Conservation (phyloP, 2,113 vertebrate species). For the Cryptoleucopteryx plumbea region DNA sequence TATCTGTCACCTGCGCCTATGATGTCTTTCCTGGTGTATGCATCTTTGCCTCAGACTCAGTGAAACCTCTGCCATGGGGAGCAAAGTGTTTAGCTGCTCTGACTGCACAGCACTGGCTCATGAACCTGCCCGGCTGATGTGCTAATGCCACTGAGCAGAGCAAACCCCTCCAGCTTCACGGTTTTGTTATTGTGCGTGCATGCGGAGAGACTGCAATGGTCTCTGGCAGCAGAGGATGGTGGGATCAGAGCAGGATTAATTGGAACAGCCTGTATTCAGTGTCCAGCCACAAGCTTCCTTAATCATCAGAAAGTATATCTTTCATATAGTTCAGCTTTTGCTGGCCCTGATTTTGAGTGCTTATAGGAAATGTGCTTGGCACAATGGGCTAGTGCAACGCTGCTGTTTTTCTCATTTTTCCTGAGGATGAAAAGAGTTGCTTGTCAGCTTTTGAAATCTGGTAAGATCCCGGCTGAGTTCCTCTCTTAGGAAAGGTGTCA, state of each 20-base stretch:
- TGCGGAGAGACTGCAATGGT: background rate
- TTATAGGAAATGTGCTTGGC: background rate
- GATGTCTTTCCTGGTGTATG: background rate
- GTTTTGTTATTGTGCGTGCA: background rate
- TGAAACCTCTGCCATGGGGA: background rate
- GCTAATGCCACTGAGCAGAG: background rate
- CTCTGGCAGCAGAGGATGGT: background rate
- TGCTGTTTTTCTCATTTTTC: background rate
- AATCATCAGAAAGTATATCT: background rate
- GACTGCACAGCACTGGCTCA: background rate
- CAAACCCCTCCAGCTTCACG: background rate
- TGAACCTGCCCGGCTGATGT: background rate
- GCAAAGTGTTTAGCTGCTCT: background rate
- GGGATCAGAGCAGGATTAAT: background rate
- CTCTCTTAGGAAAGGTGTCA: background rate
- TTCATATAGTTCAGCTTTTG: background rate
- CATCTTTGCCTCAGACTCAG: background rate
- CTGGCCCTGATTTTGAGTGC: background rate
- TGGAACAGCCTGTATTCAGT: background rate
- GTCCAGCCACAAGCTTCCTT: background rate
- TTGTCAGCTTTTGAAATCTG: background rate
- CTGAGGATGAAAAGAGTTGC: background rate
- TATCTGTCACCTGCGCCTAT: background rate
- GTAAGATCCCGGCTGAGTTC: background rate
- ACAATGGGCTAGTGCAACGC: background rate